These are phyloP conservation scores for Drosophila nannoptera DNA, from an alignment of 1,140 invertebrate genomes.

Conservation along the genomic window DNA sequence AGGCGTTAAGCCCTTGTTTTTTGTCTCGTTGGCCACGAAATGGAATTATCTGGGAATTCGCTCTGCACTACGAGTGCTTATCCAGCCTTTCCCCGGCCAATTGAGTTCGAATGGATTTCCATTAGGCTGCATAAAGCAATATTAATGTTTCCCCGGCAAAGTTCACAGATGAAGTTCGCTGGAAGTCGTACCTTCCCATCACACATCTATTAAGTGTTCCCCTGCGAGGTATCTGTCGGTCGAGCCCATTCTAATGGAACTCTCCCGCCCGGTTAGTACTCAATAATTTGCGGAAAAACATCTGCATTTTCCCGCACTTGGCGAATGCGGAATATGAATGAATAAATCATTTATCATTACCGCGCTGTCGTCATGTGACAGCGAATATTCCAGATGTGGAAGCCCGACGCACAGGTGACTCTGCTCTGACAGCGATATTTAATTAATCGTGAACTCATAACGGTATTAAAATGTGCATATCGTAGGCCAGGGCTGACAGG, in stretches of 20 bases:
- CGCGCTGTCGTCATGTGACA: not conserved
- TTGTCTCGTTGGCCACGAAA: constrained; percentile 31
- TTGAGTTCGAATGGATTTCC: not conserved
- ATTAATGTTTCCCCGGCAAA: too few relatives aligned
- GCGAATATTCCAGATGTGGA: constrained; percentile 14
- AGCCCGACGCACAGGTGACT: constrained; percentile 26
- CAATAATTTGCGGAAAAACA: constrained; percentile 55
- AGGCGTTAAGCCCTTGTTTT: constrained; percentile 3
- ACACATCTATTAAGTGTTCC: too few relatives aligned
- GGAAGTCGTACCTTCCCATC: too few relatives aligned
- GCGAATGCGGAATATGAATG: constrained; percentile 55
- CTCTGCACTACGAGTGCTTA: not conserved
- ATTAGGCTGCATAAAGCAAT: too few relatives aligned
- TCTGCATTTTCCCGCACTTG: constrained; percentile 41
- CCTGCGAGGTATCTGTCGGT: not conserved
- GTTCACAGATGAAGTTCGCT: too few relatives aligned
- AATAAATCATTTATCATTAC: constrained; percentile 51
- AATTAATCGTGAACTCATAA: constrained; percentile 62
- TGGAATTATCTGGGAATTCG: constrained; percentile 23
- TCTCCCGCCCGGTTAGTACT: not conserved
- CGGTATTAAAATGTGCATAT: constrained; percentile 39
- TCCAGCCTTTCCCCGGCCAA: not conserved
- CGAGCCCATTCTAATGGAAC: not conserved
- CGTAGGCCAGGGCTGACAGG: not conserved
- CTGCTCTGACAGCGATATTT: constrained; percentile 34